Evolutionary conservation across 2,888 invertebrate genomes (phyloP).

Genomic region (Unio pictorum): DNA sequence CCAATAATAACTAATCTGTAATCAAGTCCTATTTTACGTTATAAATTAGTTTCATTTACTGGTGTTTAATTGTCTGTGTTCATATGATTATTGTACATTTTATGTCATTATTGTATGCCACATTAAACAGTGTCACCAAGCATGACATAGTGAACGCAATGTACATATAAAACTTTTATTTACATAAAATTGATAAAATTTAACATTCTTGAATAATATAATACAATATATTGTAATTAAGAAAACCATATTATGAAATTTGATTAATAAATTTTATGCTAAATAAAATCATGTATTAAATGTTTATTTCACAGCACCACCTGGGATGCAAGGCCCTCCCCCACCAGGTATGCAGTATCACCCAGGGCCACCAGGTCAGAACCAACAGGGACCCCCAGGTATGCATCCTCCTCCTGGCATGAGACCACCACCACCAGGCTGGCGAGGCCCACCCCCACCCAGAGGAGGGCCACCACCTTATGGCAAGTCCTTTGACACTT

Average conservation of each 20-base stretch:
- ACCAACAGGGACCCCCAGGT: conserved; percentile 9
- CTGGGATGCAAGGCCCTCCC: conserved; percentile 8
- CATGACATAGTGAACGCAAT: not conserved
- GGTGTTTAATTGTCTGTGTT: no score
- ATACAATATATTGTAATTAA: not conserved
- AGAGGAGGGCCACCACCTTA: conserved; percentile 43
- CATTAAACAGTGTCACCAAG: not conserved
- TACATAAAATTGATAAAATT: no score
- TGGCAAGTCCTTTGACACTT: conserved; percentile 23
- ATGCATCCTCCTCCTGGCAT: conserved; percentile 52
- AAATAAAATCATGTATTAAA: not conserved
- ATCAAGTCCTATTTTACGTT: no score
- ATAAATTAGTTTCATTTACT: no score
- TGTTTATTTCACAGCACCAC: not conserved
- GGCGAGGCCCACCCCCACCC: conserved; percentile 61
- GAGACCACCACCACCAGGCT: conserved; percentile 59
- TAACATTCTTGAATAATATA: no score
- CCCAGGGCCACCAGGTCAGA: conserved; percentile 26
- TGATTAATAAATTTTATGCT: not conserved
- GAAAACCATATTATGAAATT: no score
- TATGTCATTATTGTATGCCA: no score
- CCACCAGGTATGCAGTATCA: conserved; percentile 22
- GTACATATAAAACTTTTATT: no score
- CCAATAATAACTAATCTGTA: no score
- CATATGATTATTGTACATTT: no score